phyloP scores from a whole-genome alignment of 2,888 invertebrate genomes.

The Tanaodytes sp. region DNA sequence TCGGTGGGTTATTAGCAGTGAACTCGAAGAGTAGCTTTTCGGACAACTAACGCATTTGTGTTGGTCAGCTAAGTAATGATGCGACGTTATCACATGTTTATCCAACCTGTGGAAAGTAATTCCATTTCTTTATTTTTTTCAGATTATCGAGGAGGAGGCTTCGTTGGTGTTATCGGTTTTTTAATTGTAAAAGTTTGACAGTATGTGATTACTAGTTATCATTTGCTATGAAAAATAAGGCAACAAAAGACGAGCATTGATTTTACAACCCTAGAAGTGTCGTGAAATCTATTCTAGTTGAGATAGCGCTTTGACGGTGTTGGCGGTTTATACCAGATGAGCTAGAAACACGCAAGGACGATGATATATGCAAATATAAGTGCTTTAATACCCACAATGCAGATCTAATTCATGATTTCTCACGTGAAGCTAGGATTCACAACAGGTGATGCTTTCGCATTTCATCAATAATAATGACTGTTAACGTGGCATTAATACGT shows the following conservation, averaged over 20 bases:
- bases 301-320: conserved; percentile 65
- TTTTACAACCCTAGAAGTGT: conserved; percentile 66
- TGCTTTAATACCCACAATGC: conserved; percentile 48
- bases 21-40: conserved; percentile 86
- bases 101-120: conserved; percentile 79
- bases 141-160: too few species aligned
- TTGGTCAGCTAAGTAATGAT: conserved; percentile 85
- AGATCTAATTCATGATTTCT: conserved; percentile 58
- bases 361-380: conserved; percentile 49
- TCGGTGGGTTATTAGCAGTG: conserved; percentile 86
- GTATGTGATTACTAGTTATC: too few species aligned
- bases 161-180: too few species aligned
- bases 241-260: conserved; percentile 61
- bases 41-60: conserved; percentile 89
- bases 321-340: conserved; percentile 67
- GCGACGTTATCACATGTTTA: conserved; percentile 84
- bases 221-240: not conserved
- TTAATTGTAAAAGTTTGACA: too few species aligned
- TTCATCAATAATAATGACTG: conserved; percentile 42
- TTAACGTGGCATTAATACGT: conserved; percentile 17
- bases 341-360: conserved; percentile 68
- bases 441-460: conserved; percentile 63
- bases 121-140: too few species aligned
- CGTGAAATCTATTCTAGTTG: conserved; percentile 66
- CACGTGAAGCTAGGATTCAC: conserved; percentile 55